These are phyloP conservation scores for Amaurobius ferox DNA, from an alignment of 2,888 invertebrate species.

Conservation along the genomic window DNA sequence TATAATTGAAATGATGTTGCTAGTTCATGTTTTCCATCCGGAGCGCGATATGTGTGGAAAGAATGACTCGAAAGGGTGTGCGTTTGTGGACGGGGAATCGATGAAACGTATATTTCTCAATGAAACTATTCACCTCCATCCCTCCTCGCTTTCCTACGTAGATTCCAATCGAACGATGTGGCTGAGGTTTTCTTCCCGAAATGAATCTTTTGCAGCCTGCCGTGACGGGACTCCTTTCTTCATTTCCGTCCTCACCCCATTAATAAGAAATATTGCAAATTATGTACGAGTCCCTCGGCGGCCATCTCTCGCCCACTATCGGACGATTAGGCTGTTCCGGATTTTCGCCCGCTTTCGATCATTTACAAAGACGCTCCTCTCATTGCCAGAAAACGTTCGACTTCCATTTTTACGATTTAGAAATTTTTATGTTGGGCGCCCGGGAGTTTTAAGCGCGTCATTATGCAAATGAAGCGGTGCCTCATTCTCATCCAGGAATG, in stretches of 20 bases:
- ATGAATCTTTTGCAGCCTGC: too few relatives aligned
- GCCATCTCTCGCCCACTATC: background rate
- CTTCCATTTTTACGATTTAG: background rate
- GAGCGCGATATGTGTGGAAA: too few relatives aligned
- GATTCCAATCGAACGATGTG: too few relatives aligned
- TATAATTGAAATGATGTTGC: too few relatives aligned
- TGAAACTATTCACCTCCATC: too few relatives aligned
- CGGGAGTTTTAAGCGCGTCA: background rate
- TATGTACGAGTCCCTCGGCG: constrained; percentile 9
- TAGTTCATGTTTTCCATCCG: too few relatives aligned
- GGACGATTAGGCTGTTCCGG: background rate
- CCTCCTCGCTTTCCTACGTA: too few relatives aligned
- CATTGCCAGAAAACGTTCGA: background rate
- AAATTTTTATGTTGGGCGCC: background rate
- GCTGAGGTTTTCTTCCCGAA: too few relatives aligned
- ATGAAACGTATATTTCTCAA: too few relatives aligned
- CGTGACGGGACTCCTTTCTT: background rate
- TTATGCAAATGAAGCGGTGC: background rate
- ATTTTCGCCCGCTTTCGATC: background rate
- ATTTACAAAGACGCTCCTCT: background rate
- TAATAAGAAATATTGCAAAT: constrained; percentile 5
- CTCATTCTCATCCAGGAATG: background rate
- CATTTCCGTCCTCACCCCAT: background rate
- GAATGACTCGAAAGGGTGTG: too few relatives aligned
- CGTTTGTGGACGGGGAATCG: too few relatives aligned